Evolutionary conservation across 1,140 invertebrate species (phyloP).

Genomic region (Teleogryllus occipitalis): DNA sequence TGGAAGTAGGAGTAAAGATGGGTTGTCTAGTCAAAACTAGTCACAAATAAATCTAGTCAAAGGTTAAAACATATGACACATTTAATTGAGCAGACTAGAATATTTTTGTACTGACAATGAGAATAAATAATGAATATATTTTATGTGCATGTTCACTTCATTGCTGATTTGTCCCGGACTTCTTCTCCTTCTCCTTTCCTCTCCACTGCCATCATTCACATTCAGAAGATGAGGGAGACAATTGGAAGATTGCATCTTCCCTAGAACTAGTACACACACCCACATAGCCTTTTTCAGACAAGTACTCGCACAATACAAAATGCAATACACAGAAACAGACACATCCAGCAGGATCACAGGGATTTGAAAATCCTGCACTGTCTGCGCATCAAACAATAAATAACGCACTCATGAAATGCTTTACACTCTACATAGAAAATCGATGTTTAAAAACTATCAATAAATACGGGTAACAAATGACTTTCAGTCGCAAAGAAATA

Average conservation of each 20-base stretch:
- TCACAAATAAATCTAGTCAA: neutral
- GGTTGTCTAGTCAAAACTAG: neutral
- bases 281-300: neutral
- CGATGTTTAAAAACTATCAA: neutral
- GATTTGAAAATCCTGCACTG: too few relatives aligned
- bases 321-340: neutral
- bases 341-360: too few relatives aligned
- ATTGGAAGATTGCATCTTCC: neutral
- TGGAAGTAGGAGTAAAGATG: too few relatives aligned
- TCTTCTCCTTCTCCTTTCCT: neutral
- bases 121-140: neutral
- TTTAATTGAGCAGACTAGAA: conserved; percentile 5
- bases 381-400: too few relatives aligned
- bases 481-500: neutral
- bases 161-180: neutral
- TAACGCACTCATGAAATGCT: too few relatives aligned
- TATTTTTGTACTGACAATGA: conserved; percentile 5
- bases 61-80: neutral
- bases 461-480: neutral
- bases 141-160: neutral
- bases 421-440: neutral
- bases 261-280: neutral
- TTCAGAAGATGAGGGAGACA: too few relatives aligned
- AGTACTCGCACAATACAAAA: neutral
- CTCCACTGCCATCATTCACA: neutral